Evolutionary conservation across 2,113 vertebrate species (phyloP).

Genomic region (Oncorhynchus gorbuscha): DNA sequence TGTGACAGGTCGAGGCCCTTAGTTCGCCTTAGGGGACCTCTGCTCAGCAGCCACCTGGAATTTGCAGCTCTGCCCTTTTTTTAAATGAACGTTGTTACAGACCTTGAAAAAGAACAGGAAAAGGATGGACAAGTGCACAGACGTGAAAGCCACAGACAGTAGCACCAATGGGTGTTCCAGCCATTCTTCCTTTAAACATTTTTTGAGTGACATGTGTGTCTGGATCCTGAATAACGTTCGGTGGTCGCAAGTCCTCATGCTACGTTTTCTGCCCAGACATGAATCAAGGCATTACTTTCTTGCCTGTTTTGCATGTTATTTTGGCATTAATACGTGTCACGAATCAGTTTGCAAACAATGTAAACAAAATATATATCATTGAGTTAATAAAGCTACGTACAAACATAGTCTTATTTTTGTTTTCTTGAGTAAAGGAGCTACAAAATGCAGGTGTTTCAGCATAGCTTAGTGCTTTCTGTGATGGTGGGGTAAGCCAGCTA

Average conservation of each 20-base stretch:
- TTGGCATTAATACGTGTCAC: too few relatives aligned
- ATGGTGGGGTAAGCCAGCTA: too few relatives aligned
- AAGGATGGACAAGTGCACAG: too few relatives aligned
- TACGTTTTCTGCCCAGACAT: slow-evolving; percentile 53
- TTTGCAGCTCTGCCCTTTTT: slow-evolving; percentile 55
- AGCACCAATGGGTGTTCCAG: too few relatives aligned
- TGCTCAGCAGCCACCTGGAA: slow-evolving; percentile 49
- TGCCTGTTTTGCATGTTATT: too few relatives aligned
- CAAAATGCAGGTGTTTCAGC: too few relatives aligned
- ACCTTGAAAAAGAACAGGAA: slow-evolving; percentile 44
- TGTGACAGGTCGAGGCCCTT: slow-evolving; percentile 63
- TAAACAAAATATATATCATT: too few relatives aligned
- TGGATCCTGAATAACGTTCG: slow-evolving; percentile 26
- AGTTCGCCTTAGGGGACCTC: slow-evolving; percentile 51
- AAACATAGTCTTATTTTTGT: too few relatives aligned
- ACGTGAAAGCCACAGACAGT: not conserved
- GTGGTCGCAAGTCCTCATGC: slow-evolving; percentile 33
- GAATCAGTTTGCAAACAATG: too few relatives aligned
- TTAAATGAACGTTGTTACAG: slow-evolving; percentile 39
- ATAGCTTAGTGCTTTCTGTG: too few relatives aligned
- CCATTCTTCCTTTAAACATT: not conserved
- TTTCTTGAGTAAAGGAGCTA: too few relatives aligned
- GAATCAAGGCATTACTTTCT: slow-evolving; percentile 54
- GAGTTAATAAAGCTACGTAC: too few relatives aligned
- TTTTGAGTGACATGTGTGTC: slow-evolving; percentile 42